Evolutionary conservation across 2,888 invertebrate species (phyloP).

Genomic region (Mythimna impura): DNA sequence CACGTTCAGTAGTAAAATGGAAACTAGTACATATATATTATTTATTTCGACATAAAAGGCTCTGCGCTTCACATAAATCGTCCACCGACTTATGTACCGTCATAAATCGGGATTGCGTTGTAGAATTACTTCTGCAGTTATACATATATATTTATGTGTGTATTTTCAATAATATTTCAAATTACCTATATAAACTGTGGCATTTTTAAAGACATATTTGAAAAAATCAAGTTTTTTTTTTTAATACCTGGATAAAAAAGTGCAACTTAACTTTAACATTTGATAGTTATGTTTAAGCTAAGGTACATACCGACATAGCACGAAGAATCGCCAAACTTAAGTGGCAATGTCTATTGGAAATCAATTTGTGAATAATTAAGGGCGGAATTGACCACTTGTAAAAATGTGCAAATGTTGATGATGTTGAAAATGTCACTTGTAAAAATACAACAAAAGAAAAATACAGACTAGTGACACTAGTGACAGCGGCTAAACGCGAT

Average conservation of each 20-base stretch:
- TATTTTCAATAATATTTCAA: neutral
- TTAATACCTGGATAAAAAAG: no score
- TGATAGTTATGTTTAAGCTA: neutral
- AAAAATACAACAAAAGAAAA: no score
- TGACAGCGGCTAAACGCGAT: no score
- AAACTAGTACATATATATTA: neutral
- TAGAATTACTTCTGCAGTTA: conserved; percentile 11
- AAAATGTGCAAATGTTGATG: no score
- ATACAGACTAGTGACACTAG: no score
- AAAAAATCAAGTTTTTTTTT: neutral
- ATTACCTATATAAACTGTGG: neutral
- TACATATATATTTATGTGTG: conserved; percentile 27
- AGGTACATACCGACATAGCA: no score
- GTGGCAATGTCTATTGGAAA: no score
- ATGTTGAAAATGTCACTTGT: no score
- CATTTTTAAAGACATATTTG: neutral
- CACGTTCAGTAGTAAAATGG: conserved; percentile 1
- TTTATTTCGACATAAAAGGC: conserved; percentile 21
- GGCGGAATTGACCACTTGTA: no score
- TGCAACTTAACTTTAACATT: neutral
- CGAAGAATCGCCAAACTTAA: no score
- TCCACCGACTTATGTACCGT: conserved; percentile 15
- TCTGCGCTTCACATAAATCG: conserved; percentile 20
- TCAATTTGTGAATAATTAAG: no score
- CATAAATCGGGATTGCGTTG: conserved; percentile 24